Evolutionary conservation across 2,888 invertebrate genomes (phyloP), one percentile per base, ranked within the genome.

Genomic region (Acleris emargana): DNA sequence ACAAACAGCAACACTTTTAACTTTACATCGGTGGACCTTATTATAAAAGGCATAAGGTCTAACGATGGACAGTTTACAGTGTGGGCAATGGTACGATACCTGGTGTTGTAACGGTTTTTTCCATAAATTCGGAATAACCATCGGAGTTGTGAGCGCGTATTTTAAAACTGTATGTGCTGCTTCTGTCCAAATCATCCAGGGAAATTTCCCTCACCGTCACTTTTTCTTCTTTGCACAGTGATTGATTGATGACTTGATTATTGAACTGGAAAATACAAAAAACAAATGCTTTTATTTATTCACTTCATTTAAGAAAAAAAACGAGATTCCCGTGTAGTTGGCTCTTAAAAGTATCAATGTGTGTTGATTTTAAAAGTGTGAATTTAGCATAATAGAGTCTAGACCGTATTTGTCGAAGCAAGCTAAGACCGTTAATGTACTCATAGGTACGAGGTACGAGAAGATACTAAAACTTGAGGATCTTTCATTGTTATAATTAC

Each of bases 141-240:
- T 82, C 73, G 1, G 81, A 72, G 57, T 90, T 91, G 64, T 91
- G 90, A 0, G 91, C 91, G 6, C 80, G 69, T 13, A 92, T 67
- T 60, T 87, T 82, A 4, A 91, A 74, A 57, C 76, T 79, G 70
- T 91, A 92, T 0, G 88, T 87, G 0, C 78, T 83, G 64, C 89
- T 90, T 22, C 47, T 53, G 25, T 66, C 57, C 9, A 71, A 61
- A 16, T 58, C 17, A 18, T 55, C 55, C 5, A 70, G 54, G 5
- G 58, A 32, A 17, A 64, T 58, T 16, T 47, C 28, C 0, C 62
- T 64, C 7, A 16, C 59, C 11, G 58, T 38, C 22, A 62, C n/a
- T 4, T 16, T 64, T 9, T 58, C 58, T 53, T 57, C 55, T 51
- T 53, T 53, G 57, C 68, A 68, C 28, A 63, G 25, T 11, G 62